These are phyloP conservation scores for Tubulanus polymorphus DNA, from an alignment of 2,888 invertebrate species.

Conservation along the genomic window DNA sequence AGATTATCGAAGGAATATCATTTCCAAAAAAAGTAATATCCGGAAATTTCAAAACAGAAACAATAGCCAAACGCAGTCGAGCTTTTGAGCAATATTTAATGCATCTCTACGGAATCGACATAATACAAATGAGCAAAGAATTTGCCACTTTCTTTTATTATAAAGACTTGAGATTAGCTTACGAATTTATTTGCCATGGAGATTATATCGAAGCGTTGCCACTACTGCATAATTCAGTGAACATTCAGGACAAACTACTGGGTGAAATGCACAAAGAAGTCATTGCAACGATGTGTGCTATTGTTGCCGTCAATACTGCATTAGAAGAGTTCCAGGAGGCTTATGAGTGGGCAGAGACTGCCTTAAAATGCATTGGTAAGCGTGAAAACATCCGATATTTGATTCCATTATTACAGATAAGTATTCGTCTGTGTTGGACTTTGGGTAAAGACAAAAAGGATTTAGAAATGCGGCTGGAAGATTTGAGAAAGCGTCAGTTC, in stretches of 20 bases:
- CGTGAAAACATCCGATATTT: conserved; percentile 32
- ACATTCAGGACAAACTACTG: conserved; percentile 46
- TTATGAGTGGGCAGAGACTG: conserved; percentile 41
- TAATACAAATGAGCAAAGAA: conserved; percentile 41
- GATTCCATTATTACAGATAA: conserved; percentile 40
- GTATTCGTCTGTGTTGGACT: conserved; percentile 47
- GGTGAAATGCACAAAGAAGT: conserved; percentile 36
- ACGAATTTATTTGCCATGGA: conserved; percentile 30
- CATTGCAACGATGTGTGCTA: conserved; percentile 40
- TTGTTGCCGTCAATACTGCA: conserved; percentile 39
- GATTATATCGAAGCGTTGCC: conserved; percentile 41
- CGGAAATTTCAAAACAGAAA: conserved; percentile 52
- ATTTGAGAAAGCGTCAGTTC: conserved; percentile 18
- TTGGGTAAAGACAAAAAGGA: conserved; percentile 46
- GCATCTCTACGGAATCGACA: conserved; percentile 43
- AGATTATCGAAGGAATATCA: conserved; percentile 38
- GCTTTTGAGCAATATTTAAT: conserved; percentile 53
- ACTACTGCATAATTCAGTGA: conserved; percentile 41
- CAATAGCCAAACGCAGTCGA: conserved; percentile 48
- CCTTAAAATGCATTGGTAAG: conserved; percentile 31
- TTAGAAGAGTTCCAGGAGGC: conserved; percentile 38
- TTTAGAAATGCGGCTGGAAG: conserved; percentile 35
- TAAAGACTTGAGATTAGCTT: conserved; percentile 38
- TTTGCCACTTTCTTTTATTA: conserved; percentile 48
- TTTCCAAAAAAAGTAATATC: conserved; percentile 52